Base-by-base conservation (phyloP, 2,888 invertebrate species). In the Myopa testacea region DNA sequence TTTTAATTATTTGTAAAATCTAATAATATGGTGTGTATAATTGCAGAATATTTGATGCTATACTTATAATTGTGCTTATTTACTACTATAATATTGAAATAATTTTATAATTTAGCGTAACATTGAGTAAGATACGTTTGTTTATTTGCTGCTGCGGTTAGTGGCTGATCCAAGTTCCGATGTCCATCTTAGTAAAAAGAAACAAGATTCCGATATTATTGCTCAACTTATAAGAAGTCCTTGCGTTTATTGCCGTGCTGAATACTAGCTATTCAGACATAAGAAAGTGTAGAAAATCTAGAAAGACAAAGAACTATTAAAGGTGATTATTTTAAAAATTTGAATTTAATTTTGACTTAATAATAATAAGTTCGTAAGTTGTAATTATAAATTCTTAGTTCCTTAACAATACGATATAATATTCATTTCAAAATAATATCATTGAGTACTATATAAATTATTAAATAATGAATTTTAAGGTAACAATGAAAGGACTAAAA, bases 21-120 rank as follows among this genome's bases (percentile, higher is more conserved):
- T 67, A 75, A 75, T 75, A 75, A 26, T 73, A 38, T 52, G 52
- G 52, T 70, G 52, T 50, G 19, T 70, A 52, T 40, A 19, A 69
- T 7, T 62, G 10, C 14, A 73, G n/a, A 67, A 55, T 52, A 75
- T 75, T 58, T 75, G 19, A 58, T 75, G 67, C 67, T 75, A 75
- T 75, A 58, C 68, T 75, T 68, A 75, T 38, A 34, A 67, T 60
- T 62, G 69, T 69, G 52, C 26, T 69, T 70, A 70, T 10, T 10
- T 52, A 70, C n/a, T 45, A 69, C 38, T 60, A 40, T 65, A 65
- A 38, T 71, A 71, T 71, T 58, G 6, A 74, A 62, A 73, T 73
- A 63, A 50, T 6, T 40, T 67, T 60, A 38, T 26, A 55, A 69
- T 60, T 75, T 68, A 75, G 45, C 26, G 45, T 63, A 63, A 34